Conservation (phyloP, 2,888 invertebrate species). For the Ctena decussata region DNA sequence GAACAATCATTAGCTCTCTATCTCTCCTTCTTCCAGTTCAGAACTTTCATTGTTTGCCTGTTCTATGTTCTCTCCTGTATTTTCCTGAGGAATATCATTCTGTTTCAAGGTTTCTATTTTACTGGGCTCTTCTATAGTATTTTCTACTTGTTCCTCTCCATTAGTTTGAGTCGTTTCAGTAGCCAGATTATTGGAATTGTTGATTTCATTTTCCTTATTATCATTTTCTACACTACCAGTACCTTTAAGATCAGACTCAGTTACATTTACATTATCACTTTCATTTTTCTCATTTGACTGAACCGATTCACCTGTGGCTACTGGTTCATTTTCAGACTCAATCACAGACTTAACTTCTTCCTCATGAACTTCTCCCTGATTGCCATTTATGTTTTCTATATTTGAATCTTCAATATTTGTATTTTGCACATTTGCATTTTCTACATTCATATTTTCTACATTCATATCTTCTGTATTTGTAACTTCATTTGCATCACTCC, state of each 20-base stretch:
- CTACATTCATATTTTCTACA: no score
- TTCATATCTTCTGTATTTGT: not conserved
- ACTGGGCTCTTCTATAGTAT: conserved; percentile 8
- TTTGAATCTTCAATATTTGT: conserved; percentile 8
- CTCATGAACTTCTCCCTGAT: conserved; percentile 18
- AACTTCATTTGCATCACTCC: conserved; percentile 64
- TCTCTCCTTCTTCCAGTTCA: conserved; percentile 72
- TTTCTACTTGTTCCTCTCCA: conserved; percentile 28
- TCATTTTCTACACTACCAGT: not conserved
- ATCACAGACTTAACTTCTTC: conserved; percentile 10
- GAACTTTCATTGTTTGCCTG: conserved; percentile 39
- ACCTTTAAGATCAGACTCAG: not conserved
- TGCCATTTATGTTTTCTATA: not conserved
- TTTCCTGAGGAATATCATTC: conserved; percentile 16
- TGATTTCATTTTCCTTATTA: conserved; percentile 2
- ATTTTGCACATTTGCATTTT: not conserved
- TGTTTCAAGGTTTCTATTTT: conserved; percentile 10
- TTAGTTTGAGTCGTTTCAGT: conserved; percentile 7
- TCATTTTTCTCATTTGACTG: not conserved
- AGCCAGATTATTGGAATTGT: not conserved
- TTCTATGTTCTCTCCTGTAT: conserved; percentile 15
- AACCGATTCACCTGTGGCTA: not conserved
- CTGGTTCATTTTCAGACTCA: not conserved
- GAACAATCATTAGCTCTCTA: conserved; percentile 59
- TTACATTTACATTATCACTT: not conserved